These are phyloP conservation scores for Cossypha caffra DNA, from an alignment of 2,797 vertebrate genomes.

Conservation along the genomic window DNA sequence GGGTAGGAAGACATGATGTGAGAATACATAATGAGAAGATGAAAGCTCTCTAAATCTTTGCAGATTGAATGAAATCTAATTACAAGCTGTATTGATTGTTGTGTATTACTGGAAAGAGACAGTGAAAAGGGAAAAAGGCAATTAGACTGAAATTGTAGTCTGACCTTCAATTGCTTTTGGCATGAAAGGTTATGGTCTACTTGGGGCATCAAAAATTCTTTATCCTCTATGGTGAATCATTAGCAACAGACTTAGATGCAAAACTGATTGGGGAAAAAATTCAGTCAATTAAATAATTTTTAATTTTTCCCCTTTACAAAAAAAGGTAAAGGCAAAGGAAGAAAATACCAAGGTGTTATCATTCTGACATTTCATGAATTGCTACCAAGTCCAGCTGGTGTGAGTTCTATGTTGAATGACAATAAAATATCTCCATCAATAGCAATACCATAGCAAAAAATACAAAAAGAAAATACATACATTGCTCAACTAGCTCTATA, in stretches of 20 bases:
- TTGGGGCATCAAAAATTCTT: neutral
- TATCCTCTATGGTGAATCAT: neutral
- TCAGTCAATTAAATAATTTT: neutral
- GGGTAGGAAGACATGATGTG: neutral
- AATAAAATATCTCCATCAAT: neutral
- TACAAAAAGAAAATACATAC: neutral
- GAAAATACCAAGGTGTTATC: neutral
- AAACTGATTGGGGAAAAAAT: neutral
- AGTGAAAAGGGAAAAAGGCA: conserved; percentile 77
- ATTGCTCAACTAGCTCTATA: neutral
- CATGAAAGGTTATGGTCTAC: conserved; percentile 9
- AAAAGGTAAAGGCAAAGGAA: neutral
- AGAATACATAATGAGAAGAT: conserved; percentile 17
- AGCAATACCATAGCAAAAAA: neutral
- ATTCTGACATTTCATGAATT: neutral
- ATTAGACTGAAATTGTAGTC: conserved; percentile 76
- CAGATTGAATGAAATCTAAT: conserved; percentile 78
- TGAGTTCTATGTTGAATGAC: neutral
- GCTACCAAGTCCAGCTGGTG: neutral
- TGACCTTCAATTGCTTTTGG: conserved; percentile 63
- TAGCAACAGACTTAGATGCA: neutral
- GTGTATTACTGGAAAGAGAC: conserved; percentile 70
- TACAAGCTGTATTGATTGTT: conserved; percentile 73
- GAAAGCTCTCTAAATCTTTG: conserved; percentile 50
- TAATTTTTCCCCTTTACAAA: neutral